These are phyloP conservation scores for Hydrolagus affinis DNA, from an alignment of 2,113 vertebrate genomes.

Conservation along the genomic window DNA sequence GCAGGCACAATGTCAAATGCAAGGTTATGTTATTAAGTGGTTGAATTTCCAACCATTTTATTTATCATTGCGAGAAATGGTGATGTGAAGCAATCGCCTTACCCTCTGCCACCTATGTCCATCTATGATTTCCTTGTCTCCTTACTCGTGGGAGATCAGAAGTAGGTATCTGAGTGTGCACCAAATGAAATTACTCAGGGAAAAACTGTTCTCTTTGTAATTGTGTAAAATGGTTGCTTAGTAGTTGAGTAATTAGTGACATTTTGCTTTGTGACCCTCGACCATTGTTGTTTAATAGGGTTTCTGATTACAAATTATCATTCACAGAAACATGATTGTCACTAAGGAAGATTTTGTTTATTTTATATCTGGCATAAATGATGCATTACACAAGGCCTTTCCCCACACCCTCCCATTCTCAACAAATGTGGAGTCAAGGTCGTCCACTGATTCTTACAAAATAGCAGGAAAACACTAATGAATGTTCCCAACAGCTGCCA, in stretches of 20 bases:
- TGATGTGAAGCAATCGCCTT: neutral
- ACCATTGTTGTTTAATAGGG: neutral
- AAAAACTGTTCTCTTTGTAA: neutral
- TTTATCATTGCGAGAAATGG: too few relatives aligned
- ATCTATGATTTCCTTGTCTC: neutral
- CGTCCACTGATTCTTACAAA: neutral
- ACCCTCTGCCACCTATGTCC: neutral
- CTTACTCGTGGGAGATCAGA: neutral
- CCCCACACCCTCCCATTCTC: neutral
- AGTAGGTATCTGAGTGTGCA: neutral
- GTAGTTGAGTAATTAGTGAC: too few relatives aligned
- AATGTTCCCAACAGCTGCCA: neutral
- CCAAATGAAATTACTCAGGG: neutral
- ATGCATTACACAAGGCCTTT: neutral
- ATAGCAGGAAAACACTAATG: neutral
- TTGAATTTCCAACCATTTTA: too few relatives aligned
- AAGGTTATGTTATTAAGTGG: too few relatives aligned
- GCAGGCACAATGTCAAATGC: too few relatives aligned
- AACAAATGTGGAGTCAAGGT: neutral
- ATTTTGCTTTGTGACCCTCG: neutral
- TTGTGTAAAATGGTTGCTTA: neutral
- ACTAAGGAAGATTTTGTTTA: neutral
- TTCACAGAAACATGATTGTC: neutral
- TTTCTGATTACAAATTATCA: neutral
- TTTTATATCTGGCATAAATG: neutral